phyloP scores from a whole-genome alignment of 2,797 vertebrate species.

The Periparus ater region DNA sequence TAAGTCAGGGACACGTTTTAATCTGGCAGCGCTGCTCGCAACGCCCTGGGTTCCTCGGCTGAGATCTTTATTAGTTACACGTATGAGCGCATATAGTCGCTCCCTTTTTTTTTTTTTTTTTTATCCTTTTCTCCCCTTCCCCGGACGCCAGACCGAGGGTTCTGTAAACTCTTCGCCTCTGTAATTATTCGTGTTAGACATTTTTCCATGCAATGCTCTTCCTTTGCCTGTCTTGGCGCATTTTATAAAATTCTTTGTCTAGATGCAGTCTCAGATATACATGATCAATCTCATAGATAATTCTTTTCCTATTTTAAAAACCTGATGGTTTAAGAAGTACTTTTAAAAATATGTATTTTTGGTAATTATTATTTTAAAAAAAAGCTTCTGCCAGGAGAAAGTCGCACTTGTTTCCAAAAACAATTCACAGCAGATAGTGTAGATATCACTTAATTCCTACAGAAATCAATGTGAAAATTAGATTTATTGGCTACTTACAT shows the following conservation, averaged over 20 bases:
- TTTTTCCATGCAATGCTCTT: background rate
- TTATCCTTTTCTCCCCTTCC: fast-evolving
- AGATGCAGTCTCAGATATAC: background rate
- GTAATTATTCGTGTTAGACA: background rate
- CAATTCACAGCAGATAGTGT: slow-evolving; percentile 66
- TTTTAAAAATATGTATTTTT: background rate
- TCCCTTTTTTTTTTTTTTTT: background rate
- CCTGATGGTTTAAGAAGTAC: background rate
- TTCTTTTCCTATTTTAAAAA: background rate
- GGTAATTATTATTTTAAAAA: background rate
- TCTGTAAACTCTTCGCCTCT: background rate
- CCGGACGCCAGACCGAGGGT: background rate
- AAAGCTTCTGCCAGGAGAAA: background rate
- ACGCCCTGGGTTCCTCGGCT: background rate
- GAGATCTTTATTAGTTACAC: background rate
- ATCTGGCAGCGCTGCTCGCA: background rate
- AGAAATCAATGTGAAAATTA: slow-evolving; percentile 78
- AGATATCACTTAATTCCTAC: slow-evolving; percentile 74
- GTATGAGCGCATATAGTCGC: background rate
- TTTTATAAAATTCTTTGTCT: background rate
- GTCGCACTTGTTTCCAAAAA: slow-evolving; percentile 41
- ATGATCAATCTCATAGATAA: background rate
- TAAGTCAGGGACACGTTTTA: background rate
- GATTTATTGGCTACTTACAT: slow-evolving; percentile 77
- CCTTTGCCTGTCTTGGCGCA: background rate